These are phyloP conservation scores for Baccha elongata DNA, from an alignment of 2,888 invertebrate genomes.

Conservation along the genomic window DNA sequence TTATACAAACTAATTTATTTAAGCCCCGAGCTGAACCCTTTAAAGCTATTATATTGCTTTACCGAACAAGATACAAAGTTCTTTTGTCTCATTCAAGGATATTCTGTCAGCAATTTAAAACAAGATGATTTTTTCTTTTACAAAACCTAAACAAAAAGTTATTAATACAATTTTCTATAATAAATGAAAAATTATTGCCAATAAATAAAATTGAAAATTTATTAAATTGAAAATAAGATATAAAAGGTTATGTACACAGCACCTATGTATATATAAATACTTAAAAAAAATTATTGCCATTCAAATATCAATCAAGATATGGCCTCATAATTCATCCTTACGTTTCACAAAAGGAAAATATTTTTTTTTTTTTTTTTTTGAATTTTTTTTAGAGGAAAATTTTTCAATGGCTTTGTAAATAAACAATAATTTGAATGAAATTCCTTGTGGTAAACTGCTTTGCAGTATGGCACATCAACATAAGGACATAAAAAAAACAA, in stretches of 20 bases:
- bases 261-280: no score
- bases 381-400: slow-evolving; percentile 1
- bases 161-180: no score
- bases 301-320: slow-evolving; percentile 63
- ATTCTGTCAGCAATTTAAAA: slow-evolving; percentile 1
- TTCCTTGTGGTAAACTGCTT: slow-evolving; percentile 23
- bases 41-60: slow-evolving; percentile 18
- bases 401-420: slow-evolving; percentile 40
- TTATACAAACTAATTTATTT: slow-evolving; percentile 33
- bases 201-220: no score
- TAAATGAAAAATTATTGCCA: no score
- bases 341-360: slow-evolving; percentile 4
- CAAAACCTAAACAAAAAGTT: neutral
- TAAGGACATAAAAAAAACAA: neutral
- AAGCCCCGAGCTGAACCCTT: slow-evolving; percentile 38
- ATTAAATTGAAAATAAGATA: no score
- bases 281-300: slow-evolving; percentile 29
- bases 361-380: slow-evolving; percentile 1
- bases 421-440: slow-evolving; percentile 36
- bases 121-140: no score
- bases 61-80: slow-evolving; percentile 8
- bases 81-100: slow-evolving; percentile 13
- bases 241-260: no score
- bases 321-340: slow-evolving; percentile 41
- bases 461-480: neutral